Evolutionary conservation across 2,797 vertebrate genomes (phyloP), one percentile per base, ranked within the genome.

Genomic region (Rhinichthys osculus): DNA sequence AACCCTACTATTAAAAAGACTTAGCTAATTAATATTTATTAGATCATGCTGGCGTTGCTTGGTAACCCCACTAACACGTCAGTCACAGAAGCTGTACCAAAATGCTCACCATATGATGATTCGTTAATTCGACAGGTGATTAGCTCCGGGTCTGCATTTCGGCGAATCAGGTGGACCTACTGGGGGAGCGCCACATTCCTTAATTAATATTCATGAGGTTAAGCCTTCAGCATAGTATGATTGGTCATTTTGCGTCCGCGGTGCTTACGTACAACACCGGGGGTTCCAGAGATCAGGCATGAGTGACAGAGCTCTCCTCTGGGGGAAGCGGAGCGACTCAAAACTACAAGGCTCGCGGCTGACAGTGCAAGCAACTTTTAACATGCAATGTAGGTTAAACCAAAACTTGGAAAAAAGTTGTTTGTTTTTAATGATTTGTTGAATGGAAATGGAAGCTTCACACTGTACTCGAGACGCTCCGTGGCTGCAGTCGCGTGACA

Each of bases 331-430:
- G 70, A 88, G 81, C 81, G 35, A 85, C 80, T 82, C 44, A 62
- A 21, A 27, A 74, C 71, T 83, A 78, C 79, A 91, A 85, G 88
- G 87, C 87, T 71, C 35, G 76, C 69, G 74, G 38, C 57, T 81
- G 57, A 82, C 57, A 52, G 7, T 62, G 10, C 57, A 76, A 71
- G 17, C 57, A 72, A 38, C 76, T 64, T 44, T 72, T 30, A 82
- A n/a, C 64, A 73, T 90, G 84, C 81, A 86, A 78, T 87, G 85
- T 87, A 78, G 84, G 87, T 83, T 83, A 44, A 86, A 71, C 59
- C 50, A 17, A 80, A 86, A 81, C 57, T 85, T 89, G 87, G 9
- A 59, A 23, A 70, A 27, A 84, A 81, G 40, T 81, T 83, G 54
- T 76, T 85, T 67, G 17, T 52, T 44, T 71, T 79, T 57, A 66